A percentile compares a stretch with the other conserved stretches of the same genome.
Evolutionary conservation across 92 coral and sea anemone genomes (phyloP).

Genomic region (Siderastrea radians): DNA sequence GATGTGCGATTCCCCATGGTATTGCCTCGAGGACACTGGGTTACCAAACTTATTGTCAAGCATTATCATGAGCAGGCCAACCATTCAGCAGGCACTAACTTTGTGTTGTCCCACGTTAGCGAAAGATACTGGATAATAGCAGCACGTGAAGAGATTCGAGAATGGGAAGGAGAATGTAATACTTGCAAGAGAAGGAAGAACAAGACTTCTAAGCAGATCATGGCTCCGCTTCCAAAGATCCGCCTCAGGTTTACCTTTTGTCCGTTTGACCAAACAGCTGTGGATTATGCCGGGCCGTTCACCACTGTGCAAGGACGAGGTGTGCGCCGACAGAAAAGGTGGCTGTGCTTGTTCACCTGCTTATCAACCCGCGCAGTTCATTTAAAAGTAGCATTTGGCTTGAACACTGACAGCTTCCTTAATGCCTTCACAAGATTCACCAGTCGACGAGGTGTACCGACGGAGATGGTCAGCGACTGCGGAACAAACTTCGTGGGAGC

Average conservation of each 20-base stretch:
- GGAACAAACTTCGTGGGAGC: constrained; percentile 76
- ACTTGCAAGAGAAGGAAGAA: constrained; percentile 37
- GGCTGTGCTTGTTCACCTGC: constrained; percentile 80
- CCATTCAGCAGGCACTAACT: constrained; percentile 72
- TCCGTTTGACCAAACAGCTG: constrained; percentile 70
- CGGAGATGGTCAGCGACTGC: constrained; percentile 56
- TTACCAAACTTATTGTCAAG: constrained; percentile 62
- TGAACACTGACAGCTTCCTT: constrained; percentile 71
- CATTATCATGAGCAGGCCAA: constrained; percentile 65
- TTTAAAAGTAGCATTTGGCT: constrained; percentile 76
- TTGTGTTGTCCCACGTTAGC: constrained; percentile 55
- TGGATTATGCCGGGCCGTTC: constrained; percentile 54
- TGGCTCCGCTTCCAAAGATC: constrained; percentile 72
- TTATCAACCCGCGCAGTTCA: constrained; percentile 74
- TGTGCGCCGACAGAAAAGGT: constrained; percentile 59
- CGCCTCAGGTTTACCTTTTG: constrained; percentile 66
- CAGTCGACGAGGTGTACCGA: constrained; percentile 67
- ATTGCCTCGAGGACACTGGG: constrained; percentile 65
- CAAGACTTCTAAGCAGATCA: constrained; percentile 70
- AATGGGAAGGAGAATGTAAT: constrained; percentile 49
- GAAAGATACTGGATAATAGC: constrained; percentile 63
- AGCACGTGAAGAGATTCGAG: constrained; percentile 72
- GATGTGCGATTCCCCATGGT: constrained; percentile 61
- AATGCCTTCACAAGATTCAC: constrained; percentile 71
- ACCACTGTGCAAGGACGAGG: constrained; percentile 75